phyloP scores from a whole-genome alignment of 2,797 vertebrate species.

The Chelon labrosus region DNA sequence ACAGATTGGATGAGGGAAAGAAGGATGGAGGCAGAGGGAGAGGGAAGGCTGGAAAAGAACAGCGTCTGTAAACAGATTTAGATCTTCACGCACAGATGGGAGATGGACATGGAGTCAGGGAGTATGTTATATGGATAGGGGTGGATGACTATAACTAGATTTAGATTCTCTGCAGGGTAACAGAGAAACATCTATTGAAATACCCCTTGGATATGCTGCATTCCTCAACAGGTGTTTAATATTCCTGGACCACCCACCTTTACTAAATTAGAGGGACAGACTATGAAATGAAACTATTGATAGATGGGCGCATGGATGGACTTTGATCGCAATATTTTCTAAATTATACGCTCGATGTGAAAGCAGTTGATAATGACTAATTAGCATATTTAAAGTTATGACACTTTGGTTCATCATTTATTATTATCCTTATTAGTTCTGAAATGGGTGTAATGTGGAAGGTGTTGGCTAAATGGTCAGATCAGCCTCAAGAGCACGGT shows the following conservation, averaged over 20 bases:
- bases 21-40: slow-evolving; percentile 22
- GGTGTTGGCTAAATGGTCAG: slow-evolving; percentile 4
- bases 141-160: slow-evolving; percentile 34
- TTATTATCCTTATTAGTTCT: neutral
- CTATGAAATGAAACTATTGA: neutral
- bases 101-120: slow-evolving; percentile 29
- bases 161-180: slow-evolving; percentile 27
- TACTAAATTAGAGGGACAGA: slow-evolving; percentile 8
- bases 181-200: slow-evolving; percentile 26
- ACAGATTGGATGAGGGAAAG: slow-evolving; percentile 51
- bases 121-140: slow-evolving; percentile 26
- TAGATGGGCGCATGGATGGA: neutral
- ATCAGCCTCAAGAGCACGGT: neutral
- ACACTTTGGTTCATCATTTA: no score
- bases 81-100: slow-evolving; percentile 54
- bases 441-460: neutral
- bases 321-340: neutral
- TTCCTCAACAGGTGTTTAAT: slow-evolving; percentile 43
- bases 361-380: neutral
- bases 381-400: neutral
- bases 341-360: neutral
- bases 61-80: slow-evolving; percentile 62
- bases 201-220: slow-evolving; percentile 14
- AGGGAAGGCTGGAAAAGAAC: slow-evolving; percentile 16
- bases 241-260: slow-evolving; percentile 12